These are phyloP conservation scores for Ganaspis brasiliensis DNA, from an alignment of 2,888 invertebrate species.

Conservation along the genomic window DNA sequence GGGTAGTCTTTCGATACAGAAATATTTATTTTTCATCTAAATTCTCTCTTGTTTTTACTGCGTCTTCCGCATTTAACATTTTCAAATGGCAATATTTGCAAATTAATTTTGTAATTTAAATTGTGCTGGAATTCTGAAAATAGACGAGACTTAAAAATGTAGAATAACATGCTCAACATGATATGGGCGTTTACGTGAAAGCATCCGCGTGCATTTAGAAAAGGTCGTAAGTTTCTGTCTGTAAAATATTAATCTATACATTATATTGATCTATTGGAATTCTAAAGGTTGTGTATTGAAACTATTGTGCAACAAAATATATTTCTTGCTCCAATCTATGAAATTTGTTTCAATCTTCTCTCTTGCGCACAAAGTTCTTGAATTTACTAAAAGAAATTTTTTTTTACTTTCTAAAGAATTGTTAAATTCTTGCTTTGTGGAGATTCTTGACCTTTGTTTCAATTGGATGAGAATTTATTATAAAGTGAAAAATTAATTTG, in stretches of 20 bases:
- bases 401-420: too few species aligned
- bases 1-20: neutral
- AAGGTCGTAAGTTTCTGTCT: neutral
- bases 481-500: neutral
- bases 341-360: too few species aligned
- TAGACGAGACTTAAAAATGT: neutral
- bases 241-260: neutral
- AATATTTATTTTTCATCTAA: neutral
- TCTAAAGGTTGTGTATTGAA: neutral
- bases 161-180: neutral
- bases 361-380: too few species aligned
- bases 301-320: neutral
- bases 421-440: too few species aligned
- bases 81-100: neutral
- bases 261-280: neutral
- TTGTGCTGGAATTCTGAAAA: conserved; percentile 6
- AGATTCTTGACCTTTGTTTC: neutral
- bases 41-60: too few species aligned
- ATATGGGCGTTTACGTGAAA: neutral
- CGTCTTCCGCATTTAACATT: neutral
- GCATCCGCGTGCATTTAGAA: conserved; percentile 2
- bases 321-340: neutral
- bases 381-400: too few species aligned
- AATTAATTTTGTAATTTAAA: neutral
- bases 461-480: neutral